A percentile compares a stretch with the other conserved stretches of the same genome.
These are phyloP conservation scores for Sarcophaga peregrina DNA, from an alignment of 1,140 invertebrate species.

Conservation along the genomic window DNA sequence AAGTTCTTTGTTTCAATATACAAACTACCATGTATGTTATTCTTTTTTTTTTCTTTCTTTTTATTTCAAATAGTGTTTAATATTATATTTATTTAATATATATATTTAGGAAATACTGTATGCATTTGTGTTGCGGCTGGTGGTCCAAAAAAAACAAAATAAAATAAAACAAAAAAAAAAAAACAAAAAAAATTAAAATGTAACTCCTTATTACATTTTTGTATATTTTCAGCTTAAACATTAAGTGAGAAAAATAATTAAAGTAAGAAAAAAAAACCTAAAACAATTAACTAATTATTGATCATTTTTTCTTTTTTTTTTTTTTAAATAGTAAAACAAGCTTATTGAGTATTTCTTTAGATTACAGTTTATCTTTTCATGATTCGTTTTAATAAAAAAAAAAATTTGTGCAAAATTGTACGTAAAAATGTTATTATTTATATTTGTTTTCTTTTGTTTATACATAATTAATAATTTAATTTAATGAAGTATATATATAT, in stretches of 20 bases:
- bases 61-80: constrained; percentile 1
- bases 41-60: not conserved
- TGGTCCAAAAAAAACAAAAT: not conserved
- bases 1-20: no score
- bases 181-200: constrained; percentile 16
- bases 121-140: not conserved
- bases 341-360: constrained; percentile 15
- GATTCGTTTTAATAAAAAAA: not conserved
- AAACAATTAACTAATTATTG: constrained; percentile 11
- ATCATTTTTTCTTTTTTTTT: no score
- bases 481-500: no score
- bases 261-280: not conserved
- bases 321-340: constrained; percentile 13
- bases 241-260: constrained; percentile 6
- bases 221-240: constrained; percentile 14
- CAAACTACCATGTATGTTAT: no score
- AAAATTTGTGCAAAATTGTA: constrained; percentile 19
- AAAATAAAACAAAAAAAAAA: not conserved
- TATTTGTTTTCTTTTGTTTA: no score
- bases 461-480: no score
- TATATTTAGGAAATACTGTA: constrained; percentile 8
- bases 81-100: not conserved
- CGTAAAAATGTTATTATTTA: not conserved
- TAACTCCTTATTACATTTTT: constrained; percentile 17
- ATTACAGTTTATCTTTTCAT: not conserved